Evolutionary conservation across 1,140 invertebrate genomes (phyloP).

Genomic region (Leguminivora glycinivorella): DNA sequence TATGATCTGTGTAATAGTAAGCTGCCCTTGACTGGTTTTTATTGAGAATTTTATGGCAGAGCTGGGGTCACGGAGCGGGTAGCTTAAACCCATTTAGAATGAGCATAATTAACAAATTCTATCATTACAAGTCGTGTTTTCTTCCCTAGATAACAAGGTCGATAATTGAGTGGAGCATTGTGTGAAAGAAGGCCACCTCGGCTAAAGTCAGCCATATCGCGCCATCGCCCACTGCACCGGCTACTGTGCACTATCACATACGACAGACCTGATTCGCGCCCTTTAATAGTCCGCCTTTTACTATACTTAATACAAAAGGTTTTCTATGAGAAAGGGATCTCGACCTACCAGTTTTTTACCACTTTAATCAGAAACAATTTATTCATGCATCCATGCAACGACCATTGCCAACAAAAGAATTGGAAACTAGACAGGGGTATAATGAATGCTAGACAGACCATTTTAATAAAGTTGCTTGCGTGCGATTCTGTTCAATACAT

Average conservation of each 20-base stretch:
- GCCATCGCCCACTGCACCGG: conserved; percentile 37
- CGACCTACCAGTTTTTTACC: conserved; percentile 76
- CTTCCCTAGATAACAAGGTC: neutral
- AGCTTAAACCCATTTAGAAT: neutral
- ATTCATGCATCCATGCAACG: conserved; percentile 75
- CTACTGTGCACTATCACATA: conserved; percentile 44
- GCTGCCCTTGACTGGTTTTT: conserved; percentile 11
- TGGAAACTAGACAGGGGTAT: conserved; percentile 76
- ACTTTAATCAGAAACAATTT: conserved; percentile 72
- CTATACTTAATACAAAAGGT: conserved; percentile 66
- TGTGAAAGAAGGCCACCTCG: neutral
- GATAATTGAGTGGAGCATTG: neutral
- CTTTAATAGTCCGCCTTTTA: conserved; percentile 76
- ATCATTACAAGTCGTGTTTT: neutral
- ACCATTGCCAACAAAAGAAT: conserved; percentile 72
- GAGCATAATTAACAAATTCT: neutral
- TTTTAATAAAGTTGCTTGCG: conserved; percentile 76
- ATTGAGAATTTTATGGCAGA: conserved; percentile 13
- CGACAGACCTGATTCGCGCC: conserved; percentile 62
- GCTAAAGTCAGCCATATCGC: conserved; percentile 30
- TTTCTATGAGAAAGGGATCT: conserved; percentile 78
- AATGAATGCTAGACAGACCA: conserved; percentile 74
- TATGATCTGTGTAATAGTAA: conserved; percentile 16
- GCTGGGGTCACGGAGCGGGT: conserved; percentile 1
- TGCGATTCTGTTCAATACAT: conserved; percentile 64